These are phyloP conservation scores for Caenorhabditis inopinata DNA, from an alignment of 1,140 invertebrate genomes.

Conservation along the genomic window DNA sequence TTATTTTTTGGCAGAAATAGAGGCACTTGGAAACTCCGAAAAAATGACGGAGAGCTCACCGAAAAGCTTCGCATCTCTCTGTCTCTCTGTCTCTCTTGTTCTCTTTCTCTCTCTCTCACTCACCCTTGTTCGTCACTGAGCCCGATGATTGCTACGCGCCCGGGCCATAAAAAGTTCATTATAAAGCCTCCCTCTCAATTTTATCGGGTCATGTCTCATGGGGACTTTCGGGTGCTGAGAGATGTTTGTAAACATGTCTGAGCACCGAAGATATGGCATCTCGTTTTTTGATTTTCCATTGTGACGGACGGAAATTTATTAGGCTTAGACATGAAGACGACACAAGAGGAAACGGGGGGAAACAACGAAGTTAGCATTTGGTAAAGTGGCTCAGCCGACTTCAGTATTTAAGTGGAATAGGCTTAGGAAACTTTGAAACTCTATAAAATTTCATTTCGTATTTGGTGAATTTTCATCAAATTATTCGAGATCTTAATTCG, in stretches of 20 bases:
- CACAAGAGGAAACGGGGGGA: too few relatives aligned
- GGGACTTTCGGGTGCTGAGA: constrained; percentile 7
- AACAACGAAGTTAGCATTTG: too few relatives aligned
- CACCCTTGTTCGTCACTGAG: constrained; percentile 6
- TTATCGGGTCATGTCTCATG: constrained; percentile 30
- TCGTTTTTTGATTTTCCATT: too few relatives aligned
- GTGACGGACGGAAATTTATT: too few relatives aligned
- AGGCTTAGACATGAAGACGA: too few relatives aligned
- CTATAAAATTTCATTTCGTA: too few relatives aligned
- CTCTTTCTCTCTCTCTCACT: not conserved
- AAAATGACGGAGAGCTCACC: constrained; percentile 24
- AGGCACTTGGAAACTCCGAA: constrained; percentile 28
- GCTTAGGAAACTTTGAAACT: too few relatives aligned
- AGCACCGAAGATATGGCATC: too few relatives aligned
- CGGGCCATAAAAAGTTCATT: constrained; percentile 26
- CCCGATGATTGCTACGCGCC: constrained; percentile 24
- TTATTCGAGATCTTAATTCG: too few relatives aligned
- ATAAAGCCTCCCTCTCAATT: not conserved
- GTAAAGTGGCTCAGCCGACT: too few relatives aligned
- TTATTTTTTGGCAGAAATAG: not conserved
- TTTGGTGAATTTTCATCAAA: too few relatives aligned
- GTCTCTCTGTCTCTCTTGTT: not conserved
- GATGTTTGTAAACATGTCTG: constrained; percentile 21
- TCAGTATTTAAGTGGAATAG: too few relatives aligned
- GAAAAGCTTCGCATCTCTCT: constrained; percentile 12